Percentiles rank a stretch among this genome's conserved stretches.
Conservation (phyloP, 1,140 invertebrate genomes). For the Bacillus rossius region DNA sequence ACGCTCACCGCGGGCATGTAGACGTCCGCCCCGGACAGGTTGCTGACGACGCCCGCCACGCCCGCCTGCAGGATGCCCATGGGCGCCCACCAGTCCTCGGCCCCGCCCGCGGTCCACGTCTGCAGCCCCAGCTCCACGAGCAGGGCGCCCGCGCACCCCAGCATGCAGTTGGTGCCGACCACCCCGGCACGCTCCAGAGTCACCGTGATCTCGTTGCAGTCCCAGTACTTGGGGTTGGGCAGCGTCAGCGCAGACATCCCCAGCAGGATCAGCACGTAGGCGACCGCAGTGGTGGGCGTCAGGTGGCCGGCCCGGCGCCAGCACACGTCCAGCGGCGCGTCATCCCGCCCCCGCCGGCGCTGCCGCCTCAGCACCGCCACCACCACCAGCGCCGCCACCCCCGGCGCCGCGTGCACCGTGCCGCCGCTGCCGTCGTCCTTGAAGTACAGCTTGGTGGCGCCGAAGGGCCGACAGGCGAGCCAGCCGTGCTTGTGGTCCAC, state of each 20-base stretch:
- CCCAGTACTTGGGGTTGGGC: not conserved
- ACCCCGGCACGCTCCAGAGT: not conserved
- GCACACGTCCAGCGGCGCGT: too few relatives aligned
- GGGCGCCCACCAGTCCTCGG: not conserved
- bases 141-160: not conserved
- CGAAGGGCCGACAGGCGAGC: not conserved
- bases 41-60: not conserved
- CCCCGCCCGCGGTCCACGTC: too few relatives aligned
- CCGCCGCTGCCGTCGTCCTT: too few relatives aligned
- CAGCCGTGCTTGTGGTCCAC: not conserved
- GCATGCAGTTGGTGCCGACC: not conserved
- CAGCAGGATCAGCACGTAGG: not conserved
- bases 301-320: too few relatives aligned
- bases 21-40: not conserved
- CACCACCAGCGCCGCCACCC: not conserved
- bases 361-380: not conserved
- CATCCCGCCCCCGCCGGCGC: not conserved
- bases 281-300: too few relatives aligned
- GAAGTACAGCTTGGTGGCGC: too few relatives aligned
- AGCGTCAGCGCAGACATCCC: not conserved
- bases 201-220: not conserved
- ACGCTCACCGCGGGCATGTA: too few relatives aligned
- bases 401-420: not conserved
- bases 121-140: not conserved
- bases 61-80: not conserved